A percentile compares a stretch with the other conserved stretches of the same genome.
Evolutionary conservation across 1,140 invertebrate genomes (phyloP).

Genomic region (Pantala flavescens): DNA sequence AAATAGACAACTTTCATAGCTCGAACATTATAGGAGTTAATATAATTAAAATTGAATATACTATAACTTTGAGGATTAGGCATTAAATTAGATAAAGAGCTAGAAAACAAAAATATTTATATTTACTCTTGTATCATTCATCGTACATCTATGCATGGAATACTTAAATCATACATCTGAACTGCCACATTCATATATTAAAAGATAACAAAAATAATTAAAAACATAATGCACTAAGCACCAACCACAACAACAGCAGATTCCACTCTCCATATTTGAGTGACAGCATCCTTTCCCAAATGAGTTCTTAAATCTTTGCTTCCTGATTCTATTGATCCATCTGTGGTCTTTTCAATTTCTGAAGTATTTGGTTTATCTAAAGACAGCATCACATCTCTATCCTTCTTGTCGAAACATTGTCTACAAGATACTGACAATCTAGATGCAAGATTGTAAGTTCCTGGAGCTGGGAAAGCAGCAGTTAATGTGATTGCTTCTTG

Average conservation of each 20-base stretch:
- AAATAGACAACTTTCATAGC: too few relatives aligned
- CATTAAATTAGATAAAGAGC: too few relatives aligned
- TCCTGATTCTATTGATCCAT: not conserved
- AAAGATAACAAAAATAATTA: not conserved
- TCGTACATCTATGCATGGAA: too few relatives aligned
- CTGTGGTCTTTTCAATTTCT: not conserved
- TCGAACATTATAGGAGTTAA: too few relatives aligned
- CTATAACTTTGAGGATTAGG: too few relatives aligned
- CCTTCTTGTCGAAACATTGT: not conserved
- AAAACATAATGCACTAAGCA: not conserved
- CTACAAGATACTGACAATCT: not conserved
- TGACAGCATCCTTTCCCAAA: not conserved
- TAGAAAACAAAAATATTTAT: too few relatives aligned
- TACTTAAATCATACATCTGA: too few relatives aligned
- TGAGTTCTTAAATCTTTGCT: not conserved
- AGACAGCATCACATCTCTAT: not conserved
- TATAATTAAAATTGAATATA: too few relatives aligned
- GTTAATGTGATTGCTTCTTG: not conserved
- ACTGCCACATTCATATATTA: too few relatives aligned
- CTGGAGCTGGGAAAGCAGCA: not conserved
- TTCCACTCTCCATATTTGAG: not conserved
- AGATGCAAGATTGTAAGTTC: not conserved
- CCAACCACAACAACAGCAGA: slow-evolving; percentile 8
- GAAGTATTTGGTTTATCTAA: not conserved
- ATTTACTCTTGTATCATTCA: too few relatives aligned